These are phyloP conservation scores for Leptobrachium ailaonicum DNA, from an alignment of 2,113 vertebrate species.

Conservation along the genomic window DNA sequence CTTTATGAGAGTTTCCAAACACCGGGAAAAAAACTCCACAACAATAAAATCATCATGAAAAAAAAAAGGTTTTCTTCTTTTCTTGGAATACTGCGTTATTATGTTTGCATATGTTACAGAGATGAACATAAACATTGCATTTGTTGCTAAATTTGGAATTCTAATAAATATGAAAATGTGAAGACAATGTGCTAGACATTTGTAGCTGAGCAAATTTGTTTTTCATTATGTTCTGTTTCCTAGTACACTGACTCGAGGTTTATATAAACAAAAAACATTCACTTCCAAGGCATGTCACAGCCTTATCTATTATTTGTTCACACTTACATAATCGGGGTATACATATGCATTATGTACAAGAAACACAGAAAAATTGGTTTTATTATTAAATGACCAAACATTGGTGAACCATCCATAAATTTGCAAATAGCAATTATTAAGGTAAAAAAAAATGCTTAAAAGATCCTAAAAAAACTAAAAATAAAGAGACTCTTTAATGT, in stretches of 20 bases:
- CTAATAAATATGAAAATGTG: neutral
- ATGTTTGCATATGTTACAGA: neutral
- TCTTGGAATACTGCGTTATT: neutral
- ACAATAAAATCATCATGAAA: constrained; percentile 11
- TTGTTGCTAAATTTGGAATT: neutral
- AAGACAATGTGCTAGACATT: neutral
- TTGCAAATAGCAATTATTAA: too few relatives aligned
- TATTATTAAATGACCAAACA: too few relatives aligned
- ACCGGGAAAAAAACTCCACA: neutral
- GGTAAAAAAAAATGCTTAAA: too few relatives aligned
- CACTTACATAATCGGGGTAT: too few relatives aligned
- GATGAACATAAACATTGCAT: neutral
- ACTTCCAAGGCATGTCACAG: neutral
- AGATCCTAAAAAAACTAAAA: too few relatives aligned
- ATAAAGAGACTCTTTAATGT: too few relatives aligned
- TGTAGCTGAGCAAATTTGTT: neutral
- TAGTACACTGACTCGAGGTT: neutral
- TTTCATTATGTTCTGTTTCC: neutral
- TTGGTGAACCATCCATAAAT: too few relatives aligned
- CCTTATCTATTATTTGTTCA: too few relatives aligned
- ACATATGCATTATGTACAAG: too few relatives aligned
- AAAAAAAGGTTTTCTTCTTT: neutral
- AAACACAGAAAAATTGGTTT: too few relatives aligned
- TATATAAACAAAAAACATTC: neutral
- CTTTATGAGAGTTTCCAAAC: constrained; percentile 1